Base-by-base conservation (phyloP, 2,888 invertebrate genomes). In the Chloroclysta siterata region DNA sequence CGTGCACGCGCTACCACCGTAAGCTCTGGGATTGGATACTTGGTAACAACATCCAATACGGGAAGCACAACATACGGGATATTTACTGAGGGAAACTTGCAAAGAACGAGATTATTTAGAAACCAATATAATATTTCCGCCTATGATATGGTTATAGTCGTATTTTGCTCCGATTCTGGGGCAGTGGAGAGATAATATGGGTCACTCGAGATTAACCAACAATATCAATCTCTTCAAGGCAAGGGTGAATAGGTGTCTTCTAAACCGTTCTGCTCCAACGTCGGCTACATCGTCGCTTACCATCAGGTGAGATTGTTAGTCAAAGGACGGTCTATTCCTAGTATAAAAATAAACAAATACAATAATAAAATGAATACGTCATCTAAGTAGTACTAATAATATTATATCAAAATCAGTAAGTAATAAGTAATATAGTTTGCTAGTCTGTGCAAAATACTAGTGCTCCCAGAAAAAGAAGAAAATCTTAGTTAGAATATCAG, bases 1-100 rank as follows among this genome's bases (percentile, higher is more conserved):
- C 90, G 88, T 89, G 88, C 89, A 87, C 88, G 87, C 88, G 87
- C 86, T 84, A 76, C 79, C 83, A 84, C 84, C 85, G 84, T 90
- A 90, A 92, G 89, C 91, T 88, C 80, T 77, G 82, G 89, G 90
- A 88, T 90, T 84, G 85, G 81, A 88, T 88, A 88, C 87, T 89
- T 85, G 77, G 84, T 81, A 87, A 87, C 83, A 84, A 85, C 81
- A 84, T 84, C 84, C 80, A 84, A 88, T 87, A 88, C 77, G 85
- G 77, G 75, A 77, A 74, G 69, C 71, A 72, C 76, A 81, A 72
- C 66, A 70, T 62, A 65, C 67, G 63, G 66, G 77, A 77, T 79
- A 78, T 76, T 77, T 75, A 74, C 73, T 75, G 73, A 46, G 44
- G 52, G 41, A 62, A 63, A 75, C 70, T 71, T 72, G 64, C 78